Base-by-base conservation (phyloP, 2,797 vertebrate genomes). In the Hippopotamyrus pictus region DNA sequence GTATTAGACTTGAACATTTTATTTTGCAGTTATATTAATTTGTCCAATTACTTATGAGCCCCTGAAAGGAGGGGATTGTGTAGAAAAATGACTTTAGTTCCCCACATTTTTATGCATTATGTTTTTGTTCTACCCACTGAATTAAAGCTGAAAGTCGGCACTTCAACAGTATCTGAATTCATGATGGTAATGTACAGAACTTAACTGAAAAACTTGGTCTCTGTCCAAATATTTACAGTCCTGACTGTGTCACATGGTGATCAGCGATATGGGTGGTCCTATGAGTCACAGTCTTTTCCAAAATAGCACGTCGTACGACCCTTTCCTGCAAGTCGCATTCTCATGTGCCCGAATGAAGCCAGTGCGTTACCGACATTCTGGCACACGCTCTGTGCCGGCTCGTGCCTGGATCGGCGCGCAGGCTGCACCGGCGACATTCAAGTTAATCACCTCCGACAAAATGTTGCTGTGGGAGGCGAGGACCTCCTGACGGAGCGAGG, bases 371-470 rank as follows among this genome's bases (percentile, higher is more conserved):
- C 17, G 11, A 22, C 22, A 3, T 86, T 5, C 86, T 41, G 11
- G 25, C 65, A 6, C 12, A 14, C 53, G 53, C 6, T 41, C 51
- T n/a, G 14, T 0, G 48, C 22, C 46, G 82, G 82, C 51, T 41
- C 51, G 14, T 7, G 3, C 12, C 53, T 11, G 7, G 17, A 54
- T 87, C 1, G 29, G 14, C 33, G 9, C 7, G 7, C 85, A 0
- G 25, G 85, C 85, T 57, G 51, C 33, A 0, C 12, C 25, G 29
- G 17, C 51, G 19, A 87, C 33, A 19, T 87, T 41, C 86, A 11
- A 62, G 86, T 87, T 87, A 87, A 87, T 87, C 51, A 59, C 33
- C 86, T 53, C 86, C 33, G 86, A 87, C 86, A 87, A 87, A 87
- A 59, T 59, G 51, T 41, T 87, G 53, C 86, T 11, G 51, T 44